Percentiles rank a stretch among this genome's conserved stretches.
phyloP scores from a whole-genome alignment of 2,797 vertebrate genomes.

The Prionace glauca region DNA sequence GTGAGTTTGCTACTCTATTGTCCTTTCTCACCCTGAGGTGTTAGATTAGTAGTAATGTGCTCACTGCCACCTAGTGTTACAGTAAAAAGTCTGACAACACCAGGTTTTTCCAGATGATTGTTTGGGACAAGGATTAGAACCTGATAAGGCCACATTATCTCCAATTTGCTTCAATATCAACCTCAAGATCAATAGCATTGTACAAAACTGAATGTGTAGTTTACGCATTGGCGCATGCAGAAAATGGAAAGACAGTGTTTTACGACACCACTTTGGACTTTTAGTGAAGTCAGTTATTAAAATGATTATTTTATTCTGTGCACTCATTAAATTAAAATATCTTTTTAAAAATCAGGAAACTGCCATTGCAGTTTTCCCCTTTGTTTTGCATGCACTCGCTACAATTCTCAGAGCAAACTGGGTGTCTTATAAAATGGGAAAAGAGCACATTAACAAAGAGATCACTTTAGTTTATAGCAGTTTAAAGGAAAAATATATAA shows the following conservation, averaged over 20 bases:
- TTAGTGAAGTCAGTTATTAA: background rate
- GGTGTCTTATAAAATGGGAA: background rate
- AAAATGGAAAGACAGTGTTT: background rate
- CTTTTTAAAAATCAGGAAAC: background rate
- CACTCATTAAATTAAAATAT: background rate
- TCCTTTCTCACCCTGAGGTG: background rate
- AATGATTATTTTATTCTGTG: background rate
- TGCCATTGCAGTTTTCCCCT: background rate
- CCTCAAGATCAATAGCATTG: too few relatives aligned
- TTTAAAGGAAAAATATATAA: background rate
- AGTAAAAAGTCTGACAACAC: too few relatives aligned
- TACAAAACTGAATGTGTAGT: background rate
- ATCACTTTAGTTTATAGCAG: background rate
- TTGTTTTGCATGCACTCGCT: background rate
- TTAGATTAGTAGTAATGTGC: background rate
- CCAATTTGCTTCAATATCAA: too few relatives aligned
- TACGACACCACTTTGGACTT: background rate
- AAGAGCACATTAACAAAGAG: background rate
- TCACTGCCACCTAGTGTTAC: constrained; percentile 19
- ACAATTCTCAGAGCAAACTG: background rate
- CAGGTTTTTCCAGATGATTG: too few relatives aligned
- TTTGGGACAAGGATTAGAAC: too few relatives aligned
- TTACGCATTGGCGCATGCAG: background rate
- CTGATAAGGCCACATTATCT: too few relatives aligned
- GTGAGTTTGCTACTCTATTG: background rate